A percentile compares a stretch with the other conserved stretches of the same genome.
Conservation (phyloP, 2,113 vertebrate genomes). For the Vimba vimba region DNA sequence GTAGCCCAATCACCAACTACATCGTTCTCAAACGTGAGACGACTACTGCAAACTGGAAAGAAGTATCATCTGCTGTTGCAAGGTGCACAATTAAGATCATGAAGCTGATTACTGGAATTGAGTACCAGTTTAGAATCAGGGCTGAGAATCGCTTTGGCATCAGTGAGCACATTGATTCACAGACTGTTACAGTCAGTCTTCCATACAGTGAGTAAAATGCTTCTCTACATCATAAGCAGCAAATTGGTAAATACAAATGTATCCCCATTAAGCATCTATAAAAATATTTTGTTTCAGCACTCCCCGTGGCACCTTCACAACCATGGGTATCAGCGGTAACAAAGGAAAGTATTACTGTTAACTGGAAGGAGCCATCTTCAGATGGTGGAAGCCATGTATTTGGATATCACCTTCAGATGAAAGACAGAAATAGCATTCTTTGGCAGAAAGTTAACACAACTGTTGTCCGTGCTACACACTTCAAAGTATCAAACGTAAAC, state of each 20-base stretch:
- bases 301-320: slow-evolving; percentile 87
- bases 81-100: slow-evolving; percentile 92
- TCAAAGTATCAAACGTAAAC: slow-evolving; percentile 87
- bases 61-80: slow-evolving; percentile 93
- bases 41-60: slow-evolving; percentile 90
- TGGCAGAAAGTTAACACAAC: slow-evolving; percentile 95
- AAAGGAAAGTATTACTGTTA: slow-evolving; percentile 87
- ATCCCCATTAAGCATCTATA: neutral
- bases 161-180: slow-evolving; percentile 93
- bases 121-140: slow-evolving; percentile 97
- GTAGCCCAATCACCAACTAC: slow-evolving; percentile 96
- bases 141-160: slow-evolving; percentile 98
- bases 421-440: slow-evolving; percentile 95
- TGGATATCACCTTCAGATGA: slow-evolving; percentile 97
- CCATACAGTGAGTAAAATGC: slow-evolving; percentile 89
- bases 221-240: neutral
- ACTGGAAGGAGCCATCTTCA: slow-evolving; percentile 92
- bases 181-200: slow-evolving; percentile 83
- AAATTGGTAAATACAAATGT: neutral
- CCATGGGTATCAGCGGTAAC: slow-evolving; percentile 90
- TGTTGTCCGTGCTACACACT: slow-evolving; percentile 93
- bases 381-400: slow-evolving; percentile 90
- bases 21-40: slow-evolving; percentile 95
- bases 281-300: slow-evolving; percentile 69
- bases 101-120: slow-evolving; percentile 90